phyloP scores from a whole-genome alignment of 1,140 invertebrate species.

The Phymastichus coffea region DNA sequence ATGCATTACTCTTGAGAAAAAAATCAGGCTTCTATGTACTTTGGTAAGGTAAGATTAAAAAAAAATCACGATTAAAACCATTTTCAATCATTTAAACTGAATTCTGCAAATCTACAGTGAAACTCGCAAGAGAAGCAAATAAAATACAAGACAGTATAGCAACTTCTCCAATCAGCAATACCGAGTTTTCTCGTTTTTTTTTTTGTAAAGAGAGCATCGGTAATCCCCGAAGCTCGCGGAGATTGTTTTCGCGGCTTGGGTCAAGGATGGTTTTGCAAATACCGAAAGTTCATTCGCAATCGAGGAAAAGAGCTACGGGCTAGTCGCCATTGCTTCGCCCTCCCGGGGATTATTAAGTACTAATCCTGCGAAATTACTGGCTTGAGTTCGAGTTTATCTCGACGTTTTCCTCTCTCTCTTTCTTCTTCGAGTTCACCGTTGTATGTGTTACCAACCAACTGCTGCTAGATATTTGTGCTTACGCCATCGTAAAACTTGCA shows the following conservation, averaged over 20 bases:
- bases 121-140: too few species aligned
- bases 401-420: conserved; percentile 24
- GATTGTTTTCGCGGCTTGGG: conserved; percentile 34
- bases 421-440: too few species aligned
- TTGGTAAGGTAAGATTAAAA: too few species aligned
- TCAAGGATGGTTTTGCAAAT: conserved; percentile 36
- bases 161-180: conserved; percentile 1
- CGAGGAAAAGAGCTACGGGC: too few species aligned
- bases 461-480: too few species aligned
- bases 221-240: conserved; percentile 24
- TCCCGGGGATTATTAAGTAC: conserved; percentile 47
- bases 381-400: conserved; percentile 45
- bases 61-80: too few species aligned
- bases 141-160: background rate
- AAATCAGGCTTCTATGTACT: too few species aligned
- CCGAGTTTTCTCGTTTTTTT: background rate
- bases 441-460: too few species aligned
- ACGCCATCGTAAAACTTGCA: too few species aligned
- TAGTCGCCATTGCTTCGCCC: conserved; percentile 14
- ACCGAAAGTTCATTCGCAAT: conserved; percentile 36
- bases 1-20: too few species aligned
- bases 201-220: background rate
- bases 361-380: conserved; percentile 55
- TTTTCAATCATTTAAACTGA: too few species aligned
- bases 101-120: too few species aligned